A percentile compares a stretch with the other conserved stretches of the same genome.
Evolutionary conservation across 1,140 invertebrate species (phyloP).

Genomic region (Sipha flava): DNA sequence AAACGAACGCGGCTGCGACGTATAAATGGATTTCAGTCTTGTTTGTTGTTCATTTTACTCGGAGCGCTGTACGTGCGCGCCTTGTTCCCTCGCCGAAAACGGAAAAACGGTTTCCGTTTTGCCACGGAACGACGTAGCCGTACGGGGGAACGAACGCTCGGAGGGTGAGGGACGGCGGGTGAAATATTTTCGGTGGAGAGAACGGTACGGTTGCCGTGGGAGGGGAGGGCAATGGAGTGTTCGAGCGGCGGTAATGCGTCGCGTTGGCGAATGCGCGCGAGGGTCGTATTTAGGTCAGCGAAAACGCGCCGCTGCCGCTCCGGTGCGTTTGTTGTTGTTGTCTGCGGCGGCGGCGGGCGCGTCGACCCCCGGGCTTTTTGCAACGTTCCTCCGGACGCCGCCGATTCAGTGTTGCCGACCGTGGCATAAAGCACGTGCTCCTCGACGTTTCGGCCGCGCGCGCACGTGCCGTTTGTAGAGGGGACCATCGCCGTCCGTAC

Average conservation of each 20-base stretch:
- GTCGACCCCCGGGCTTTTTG: constrained; percentile 17
- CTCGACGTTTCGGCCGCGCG: not conserved
- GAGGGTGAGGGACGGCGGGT: not conserved
- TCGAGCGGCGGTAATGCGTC: not conserved
- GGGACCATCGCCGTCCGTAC: not conserved
- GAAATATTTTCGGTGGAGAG: no score
- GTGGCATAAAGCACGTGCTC: not conserved
- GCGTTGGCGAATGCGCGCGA: not conserved
- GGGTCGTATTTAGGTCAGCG: constrained; percentile 14
- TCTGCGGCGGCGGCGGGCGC: not conserved
- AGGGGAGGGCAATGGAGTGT: not conserved
- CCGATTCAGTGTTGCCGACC: not conserved
- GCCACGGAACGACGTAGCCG: no score
- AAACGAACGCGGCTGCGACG: no score
- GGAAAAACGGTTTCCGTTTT: no score
- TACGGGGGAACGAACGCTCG: not conserved
- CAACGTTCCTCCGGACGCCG: not conserved
- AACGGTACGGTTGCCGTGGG: not conserved
- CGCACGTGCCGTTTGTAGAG: not conserved
- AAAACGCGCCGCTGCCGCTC: not conserved
- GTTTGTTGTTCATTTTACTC: no score
- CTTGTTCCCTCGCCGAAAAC: no score
- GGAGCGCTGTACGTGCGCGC: no score
- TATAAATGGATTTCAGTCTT: no score
- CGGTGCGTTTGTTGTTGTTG: constrained; percentile 12